Evolutionary conservation across 2,113 vertebrate genomes (phyloP).

Genomic region (human (Homo sapiens)): DNA sequence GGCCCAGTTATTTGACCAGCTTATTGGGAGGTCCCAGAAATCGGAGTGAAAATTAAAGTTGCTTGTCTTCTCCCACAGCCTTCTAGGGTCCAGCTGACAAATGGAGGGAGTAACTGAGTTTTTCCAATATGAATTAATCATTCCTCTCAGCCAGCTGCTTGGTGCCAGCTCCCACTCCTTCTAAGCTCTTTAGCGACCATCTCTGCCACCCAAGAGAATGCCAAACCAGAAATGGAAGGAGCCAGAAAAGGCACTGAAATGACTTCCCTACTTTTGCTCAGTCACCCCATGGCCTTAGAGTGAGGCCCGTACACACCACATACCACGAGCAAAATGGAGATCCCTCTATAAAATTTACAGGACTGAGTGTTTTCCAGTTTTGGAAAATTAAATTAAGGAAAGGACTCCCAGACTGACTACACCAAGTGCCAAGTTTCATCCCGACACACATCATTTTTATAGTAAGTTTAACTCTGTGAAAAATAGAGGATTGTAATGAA

Average conservation of each 20-base stretch:
- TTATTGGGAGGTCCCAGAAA: slow-evolving; percentile 77
- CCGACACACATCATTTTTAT: slow-evolving; percentile 77
- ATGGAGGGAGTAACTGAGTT: slow-evolving; percentile 38
- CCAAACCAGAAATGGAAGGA: not conserved
- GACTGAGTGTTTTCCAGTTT: slow-evolving; percentile 49
- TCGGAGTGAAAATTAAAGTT: slow-evolving; percentile 61
- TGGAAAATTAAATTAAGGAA: slow-evolving; percentile 71
- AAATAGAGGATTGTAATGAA: slow-evolving; percentile 57
- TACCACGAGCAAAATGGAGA: not conserved
- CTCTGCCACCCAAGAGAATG: not conserved
- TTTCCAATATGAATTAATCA: slow-evolving; percentile 67
- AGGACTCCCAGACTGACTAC: slow-evolving; percentile 70
- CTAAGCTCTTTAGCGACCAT: not conserved
- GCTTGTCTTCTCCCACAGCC: slow-evolving; percentile 67
- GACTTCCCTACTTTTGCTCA: not conserved
- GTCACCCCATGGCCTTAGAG: not conserved
- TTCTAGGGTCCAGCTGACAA: slow-evolving; percentile 70
- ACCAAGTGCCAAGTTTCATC: slow-evolving; percentile 75
- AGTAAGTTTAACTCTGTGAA: slow-evolving; percentile 53
- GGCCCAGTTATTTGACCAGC: slow-evolving; percentile 70
- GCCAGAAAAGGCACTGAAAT: not conserved
- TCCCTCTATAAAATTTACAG: slow-evolving; percentile 19
- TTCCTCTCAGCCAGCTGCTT: not conserved
- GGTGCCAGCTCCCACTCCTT: slow-evolving; percentile 20
- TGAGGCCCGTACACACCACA: not conserved